These are phyloP conservation scores for Austrofundulus limnaeus DNA, from an alignment of 2,113 vertebrate species.

Conservation along the genomic window DNA sequence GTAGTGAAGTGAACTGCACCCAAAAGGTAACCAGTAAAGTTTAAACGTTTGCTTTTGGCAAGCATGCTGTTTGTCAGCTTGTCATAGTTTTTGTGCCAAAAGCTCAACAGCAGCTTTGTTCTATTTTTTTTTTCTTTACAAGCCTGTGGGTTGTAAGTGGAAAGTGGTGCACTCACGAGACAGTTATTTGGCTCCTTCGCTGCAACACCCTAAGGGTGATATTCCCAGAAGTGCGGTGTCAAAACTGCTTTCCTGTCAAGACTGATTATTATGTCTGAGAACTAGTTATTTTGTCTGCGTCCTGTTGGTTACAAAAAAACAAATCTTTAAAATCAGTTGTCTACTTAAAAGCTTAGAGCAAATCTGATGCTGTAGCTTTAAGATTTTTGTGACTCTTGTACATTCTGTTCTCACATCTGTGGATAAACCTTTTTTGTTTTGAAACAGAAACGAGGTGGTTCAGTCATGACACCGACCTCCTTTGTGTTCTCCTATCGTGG, in stretches of 20 bases:
- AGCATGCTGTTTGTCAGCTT: slow-evolving; percentile 12
- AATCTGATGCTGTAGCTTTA: background rate
- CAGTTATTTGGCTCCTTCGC: slow-evolving; percentile 13
- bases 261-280: background rate
- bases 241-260: background rate
- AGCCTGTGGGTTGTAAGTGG: slow-evolving; percentile 24
- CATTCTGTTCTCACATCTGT: background rate
- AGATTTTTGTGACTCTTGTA: background rate
- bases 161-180: slow-evolving; percentile 29
- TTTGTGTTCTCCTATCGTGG: slow-evolving; percentile 8
- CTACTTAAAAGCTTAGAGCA: background rate
- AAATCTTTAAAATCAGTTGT: no score
- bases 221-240: slow-evolving; percentile 17
- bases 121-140: slow-evolving; percentile 1
- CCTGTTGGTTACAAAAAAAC: background rate
- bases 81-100: slow-evolving; percentile 17
- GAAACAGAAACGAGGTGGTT: background rate
- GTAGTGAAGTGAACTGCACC: background rate
- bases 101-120: slow-evolving; percentile 36
- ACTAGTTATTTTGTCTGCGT: background rate
- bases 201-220: background rate
- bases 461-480: slow-evolving; percentile 35
- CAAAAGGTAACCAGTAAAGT: background rate
- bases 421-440: background rate
- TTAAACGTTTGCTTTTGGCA: background rate